Conservation (phyloP, 2,797 vertebrate genomes). For the Crenichthys baileyi region DNA sequence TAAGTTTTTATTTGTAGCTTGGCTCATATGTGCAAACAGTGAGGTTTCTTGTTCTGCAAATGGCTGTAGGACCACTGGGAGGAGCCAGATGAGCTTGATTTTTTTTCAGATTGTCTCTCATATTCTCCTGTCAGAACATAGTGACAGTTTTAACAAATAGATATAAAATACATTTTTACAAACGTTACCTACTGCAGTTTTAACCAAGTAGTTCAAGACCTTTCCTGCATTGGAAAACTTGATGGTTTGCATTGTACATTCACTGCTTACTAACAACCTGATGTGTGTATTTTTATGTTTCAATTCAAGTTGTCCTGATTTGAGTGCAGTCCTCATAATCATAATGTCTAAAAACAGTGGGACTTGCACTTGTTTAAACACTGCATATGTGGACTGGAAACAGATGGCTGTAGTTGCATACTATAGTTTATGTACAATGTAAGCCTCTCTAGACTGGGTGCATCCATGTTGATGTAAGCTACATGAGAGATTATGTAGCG, state of each 20-base stretch:
- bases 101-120: too few species aligned
- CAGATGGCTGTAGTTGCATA: not conserved
- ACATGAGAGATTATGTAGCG: conserved; percentile 43
- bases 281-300: not conserved
- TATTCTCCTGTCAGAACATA: too few species aligned
- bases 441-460: conserved; percentile 29
- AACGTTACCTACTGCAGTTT: not conserved
- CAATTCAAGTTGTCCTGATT: not conserved
- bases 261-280: not conserved
- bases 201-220: not conserved
- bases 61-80: too few species aligned
- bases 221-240: not conserved
- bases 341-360: conserved; percentile 5
- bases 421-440: not conserved
- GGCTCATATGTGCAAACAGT: not conserved
- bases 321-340: not conserved
- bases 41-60: not conserved
- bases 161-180: too few species aligned
- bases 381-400: conserved; percentile 4
- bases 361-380: conserved; percentile 2
- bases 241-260: not conserved
- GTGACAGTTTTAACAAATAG: too few species aligned
- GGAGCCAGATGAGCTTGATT: too few species aligned
- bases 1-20: not conserved
- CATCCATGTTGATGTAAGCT: conserved; percentile 28